Evolutionary conservation across 2,113 vertebrate species (phyloP), one percentile per base, ranked within the genome.

Genomic region (Podarcis muralis): DNA sequence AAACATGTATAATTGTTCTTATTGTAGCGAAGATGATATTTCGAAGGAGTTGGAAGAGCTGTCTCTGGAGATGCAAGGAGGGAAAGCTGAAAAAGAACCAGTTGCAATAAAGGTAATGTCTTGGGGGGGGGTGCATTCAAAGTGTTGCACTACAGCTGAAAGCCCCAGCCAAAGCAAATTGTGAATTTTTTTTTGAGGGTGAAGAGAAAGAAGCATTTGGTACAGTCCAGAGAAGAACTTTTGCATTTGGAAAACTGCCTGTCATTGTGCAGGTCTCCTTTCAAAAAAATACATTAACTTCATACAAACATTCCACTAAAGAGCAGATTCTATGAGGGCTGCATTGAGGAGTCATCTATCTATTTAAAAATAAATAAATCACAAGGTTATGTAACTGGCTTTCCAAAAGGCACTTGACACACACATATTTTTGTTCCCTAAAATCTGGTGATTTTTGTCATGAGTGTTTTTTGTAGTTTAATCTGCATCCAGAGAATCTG

Each of bases 11-110:
- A 93, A 92, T 87, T 90, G 85, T 91, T 93, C 86, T 90, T 86
- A 75, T 97, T 97, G 83, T 97, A 99, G 99, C 91, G 99, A 99
- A 97, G 98, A 99, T 80, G 98, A 99, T 93, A 99, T 99, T 95
- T 95, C 98, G 94, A 99, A 99, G 95, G 99, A 99, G 94, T 93
- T 99, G 91, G 98, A 99, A 96, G 98, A 99, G 83, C 94, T 99
- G 74, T 98, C 98, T 83, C 79, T 99, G 93, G 98, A 99, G 95
- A 94, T 96, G 0, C 97, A 97, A 86, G 98, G 97, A 93, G 98
- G 96, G 76, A 98, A 97, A 92, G 40, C 87, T 53, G 98, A 97
- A 87, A 96, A 93, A 93, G 98, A 98, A 72, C 86, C 93, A 89
- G 69, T 93, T 93, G 27, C 94, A 93, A 97, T 95, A 97, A 97